phyloP scores from a whole-genome alignment of 2,888 invertebrate genomes.

The Timandra comae region DNA sequence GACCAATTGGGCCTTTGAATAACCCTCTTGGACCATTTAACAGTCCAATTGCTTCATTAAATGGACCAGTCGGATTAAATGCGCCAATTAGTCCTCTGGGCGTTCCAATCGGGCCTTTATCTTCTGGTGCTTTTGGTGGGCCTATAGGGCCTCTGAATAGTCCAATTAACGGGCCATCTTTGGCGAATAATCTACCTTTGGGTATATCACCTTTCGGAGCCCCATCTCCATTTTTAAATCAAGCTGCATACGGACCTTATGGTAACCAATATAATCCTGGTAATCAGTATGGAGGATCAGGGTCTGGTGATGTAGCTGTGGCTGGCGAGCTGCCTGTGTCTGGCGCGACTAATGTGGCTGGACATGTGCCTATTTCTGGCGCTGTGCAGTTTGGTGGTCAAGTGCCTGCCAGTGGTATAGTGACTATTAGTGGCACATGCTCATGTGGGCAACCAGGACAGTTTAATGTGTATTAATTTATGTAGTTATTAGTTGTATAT shows the following conservation, averaged over 20 bases:
- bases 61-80: background rate
- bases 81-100: constrained; percentile 1
- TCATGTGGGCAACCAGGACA: constrained; percentile 1
- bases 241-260: background rate
- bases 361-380: constrained; percentile 35
- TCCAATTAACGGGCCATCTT: background rate
- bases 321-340: constrained; percentile 23
- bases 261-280: background rate
- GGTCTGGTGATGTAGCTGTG: constrained; percentile 17
- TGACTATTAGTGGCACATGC: constrained; percentile 20
- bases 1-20: constrained; percentile 4
- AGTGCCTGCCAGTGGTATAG: constrained; percentile 30
- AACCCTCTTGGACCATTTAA: background rate
- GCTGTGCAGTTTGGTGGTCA: constrained; percentile 30
- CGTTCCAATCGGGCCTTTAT: constrained; percentile 2
- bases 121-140: constrained; percentile 1
- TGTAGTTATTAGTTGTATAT: background rate
- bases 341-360: constrained; percentile 29
- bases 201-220: background rate
- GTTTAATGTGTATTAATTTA: background rate
- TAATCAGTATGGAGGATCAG: constrained; percentile 13
- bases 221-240: too few relatives aligned
- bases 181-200: background rate
- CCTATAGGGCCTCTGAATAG: background rate
- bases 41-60: constrained; percentile 2